A percentile compares a stretch with the other conserved stretches of the same genome.
Conservation (phyloP, 2,113 vertebrate species). For the Gasterosteus aculeatus region DNA sequence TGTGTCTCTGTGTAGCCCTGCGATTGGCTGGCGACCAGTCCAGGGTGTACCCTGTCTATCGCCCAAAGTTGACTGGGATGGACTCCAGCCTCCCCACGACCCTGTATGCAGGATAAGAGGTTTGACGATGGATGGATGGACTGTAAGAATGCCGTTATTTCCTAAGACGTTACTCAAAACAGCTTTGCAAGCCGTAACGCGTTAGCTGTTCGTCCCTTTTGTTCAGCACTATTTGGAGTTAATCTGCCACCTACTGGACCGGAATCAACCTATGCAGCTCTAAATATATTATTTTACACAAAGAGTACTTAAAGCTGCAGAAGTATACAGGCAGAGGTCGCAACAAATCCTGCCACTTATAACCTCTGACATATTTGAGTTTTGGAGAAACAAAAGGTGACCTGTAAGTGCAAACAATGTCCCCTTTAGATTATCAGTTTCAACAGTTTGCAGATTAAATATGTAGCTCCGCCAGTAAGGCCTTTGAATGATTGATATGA, state of each 20-base stretch:
- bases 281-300: not conserved
- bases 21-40: too few species aligned
- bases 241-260: not conserved
- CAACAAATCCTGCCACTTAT: conserved; percentile 12
- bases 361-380: conserved; percentile 1
- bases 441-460: not conserved
- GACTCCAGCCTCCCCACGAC: too few species aligned
- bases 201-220: not conserved
- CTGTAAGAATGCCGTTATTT: not conserved
- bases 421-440: not conserved
- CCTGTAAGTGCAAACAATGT: not conserved
- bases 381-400: not conserved
- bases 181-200: not conserved
- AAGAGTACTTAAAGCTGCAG: not conserved
- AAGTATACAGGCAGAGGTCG: not conserved
- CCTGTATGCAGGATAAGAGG: too few species aligned
- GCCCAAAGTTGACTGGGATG: too few species aligned
- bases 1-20: too few species aligned
- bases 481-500: not conserved
- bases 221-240: not conserved
- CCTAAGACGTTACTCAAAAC: not conserved
- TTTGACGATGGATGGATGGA: too few species aligned
- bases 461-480: not conserved
- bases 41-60: too few species aligned
- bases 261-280: not conserved